Base-by-base conservation (phyloP, 2,888 invertebrate species). In the Apodemia duryi region DNA sequence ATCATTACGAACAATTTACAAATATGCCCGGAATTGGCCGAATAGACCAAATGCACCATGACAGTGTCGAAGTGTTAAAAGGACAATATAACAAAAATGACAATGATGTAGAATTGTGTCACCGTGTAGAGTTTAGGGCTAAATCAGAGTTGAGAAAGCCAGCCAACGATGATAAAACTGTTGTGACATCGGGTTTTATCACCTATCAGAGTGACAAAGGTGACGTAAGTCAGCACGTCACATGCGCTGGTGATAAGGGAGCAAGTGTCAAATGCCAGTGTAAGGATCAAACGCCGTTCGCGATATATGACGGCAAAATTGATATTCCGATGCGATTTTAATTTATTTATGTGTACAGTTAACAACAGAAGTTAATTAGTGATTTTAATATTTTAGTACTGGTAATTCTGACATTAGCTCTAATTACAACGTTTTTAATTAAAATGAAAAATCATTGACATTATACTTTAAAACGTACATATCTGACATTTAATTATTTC, bases 281-380 rank as follows among this genome's bases (percentile, higher is more conserved):
- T 69, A 69, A 69, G 66, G 70, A 67, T 68, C 74, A 68, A 62
- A 69, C 67, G 67, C 78, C 78, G 67, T 83, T 75, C 69, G 76
- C 77, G 52, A 81, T 81, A 72, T 80, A 78, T 71, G 80, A 81
- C 67, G 80, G 80, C 65, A 78, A 75, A 75, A 76, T 82, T 68
- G 77, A 81, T 81, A 78, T 81, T 78, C 78, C 81, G 77, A 75
- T 75, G 76, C 74, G 77, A 75, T 76, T 76, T 67, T 77, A 65
- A 69, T 71, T 71, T 51, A 65, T 65, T 61, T 61, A 64, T 61
- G 32, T 57, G 57, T 57, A 57, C 57, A 57, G 57, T 57, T 32
- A 57, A 57, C 57, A 57, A 57, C 57, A 57, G 6, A 60, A 60
- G 60, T 60, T 35, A 13, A 35, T 13, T 35, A 35, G 6, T 32